Evolutionary conservation across 2,113 vertebrate species (phyloP), one percentile per base, ranked within the genome.

Genomic region (Castor canadensis): DNA sequence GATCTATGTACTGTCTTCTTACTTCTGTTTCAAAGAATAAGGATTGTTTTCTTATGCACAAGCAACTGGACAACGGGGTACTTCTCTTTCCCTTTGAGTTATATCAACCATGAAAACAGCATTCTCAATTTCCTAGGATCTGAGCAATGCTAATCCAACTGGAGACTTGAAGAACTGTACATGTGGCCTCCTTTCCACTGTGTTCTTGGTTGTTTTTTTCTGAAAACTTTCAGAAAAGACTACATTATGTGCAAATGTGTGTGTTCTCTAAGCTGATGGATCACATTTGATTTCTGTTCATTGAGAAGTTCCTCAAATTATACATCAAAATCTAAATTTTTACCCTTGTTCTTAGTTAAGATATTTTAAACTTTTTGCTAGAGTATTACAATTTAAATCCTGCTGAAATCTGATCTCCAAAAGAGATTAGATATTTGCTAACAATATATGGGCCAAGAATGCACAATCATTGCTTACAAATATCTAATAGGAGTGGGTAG

Each of bases 221-320:
- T 85, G n/a, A 86, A 32, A 87, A 73, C 6, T 69, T 73, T 69
- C 43, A 64, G 69, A 89, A 47, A 28, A 66, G 20, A 15, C 28
- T 81, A 7, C 28, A 52, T 71, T 45, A 64, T 58, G 56, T 58
- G 56, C 24, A 20, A 11, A 22, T 92, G 15, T 19, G 35, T 73
- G 35, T 85, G 45, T 87, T 79, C 60, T 82, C 52, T 66, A 54
- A 67, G 30, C 2, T 64, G 22, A 80, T 26, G 12, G 6, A 64
- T 9, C 9, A 4, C 26, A 28, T n/a, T n/a, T n/a, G n/a, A n/a
- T n/a, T n/a, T 95, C 47, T 40, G 19, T 85, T 64, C 62, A 35
- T 9, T 93, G 79, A 81, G 79, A 77, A 93, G 30, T 80, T 40
- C 67, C 26, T 94, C 35, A 67, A 92, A 40, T 66, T 76, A n/a